Evolutionary conservation across 2,797 vertebrate species (phyloP).

Genomic region (Amazona finschi): DNA sequence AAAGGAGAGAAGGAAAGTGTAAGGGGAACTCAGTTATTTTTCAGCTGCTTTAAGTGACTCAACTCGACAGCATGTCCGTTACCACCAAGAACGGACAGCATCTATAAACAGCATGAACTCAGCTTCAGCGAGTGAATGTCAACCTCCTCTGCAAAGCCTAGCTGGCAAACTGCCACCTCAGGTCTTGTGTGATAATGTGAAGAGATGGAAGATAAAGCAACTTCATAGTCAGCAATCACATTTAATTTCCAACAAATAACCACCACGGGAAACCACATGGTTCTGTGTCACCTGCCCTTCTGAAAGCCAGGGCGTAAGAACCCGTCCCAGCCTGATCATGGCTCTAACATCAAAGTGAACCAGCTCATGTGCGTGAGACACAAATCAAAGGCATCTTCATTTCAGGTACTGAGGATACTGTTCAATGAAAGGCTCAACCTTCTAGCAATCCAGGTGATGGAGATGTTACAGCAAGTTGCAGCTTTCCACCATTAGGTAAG

Average conservation of each 20-base stretch:
- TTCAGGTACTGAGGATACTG: not conserved
- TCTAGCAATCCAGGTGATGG: not conserved
- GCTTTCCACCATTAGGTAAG: not conserved
- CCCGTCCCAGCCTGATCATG: not conserved
- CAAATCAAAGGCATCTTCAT: not conserved
- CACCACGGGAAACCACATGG: not conserved
- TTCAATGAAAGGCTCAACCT: not conserved
- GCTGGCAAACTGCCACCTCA: not conserved
- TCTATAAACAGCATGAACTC: not conserved
- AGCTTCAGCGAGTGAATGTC: fast-evolving
- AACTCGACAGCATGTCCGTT: fast-evolving
- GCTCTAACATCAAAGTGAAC: not conserved
- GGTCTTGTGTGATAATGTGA: not conserved
- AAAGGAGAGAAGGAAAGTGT: not conserved
- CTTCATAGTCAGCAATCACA: not conserved
- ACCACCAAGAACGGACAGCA: not conserved
- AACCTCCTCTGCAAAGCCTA: not conserved
- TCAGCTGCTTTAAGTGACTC: not conserved
- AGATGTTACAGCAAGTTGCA: not conserved
- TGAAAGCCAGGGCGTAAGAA: not conserved
- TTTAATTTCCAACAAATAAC: not conserved
- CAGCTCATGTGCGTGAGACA: not conserved
- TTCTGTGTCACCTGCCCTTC: not conserved
- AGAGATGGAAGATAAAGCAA: not conserved
- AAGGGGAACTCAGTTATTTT: not conserved